phyloP scores from a whole-genome alignment of 2,113 vertebrate genomes.

The Neopipo cinnamomea region DNA sequence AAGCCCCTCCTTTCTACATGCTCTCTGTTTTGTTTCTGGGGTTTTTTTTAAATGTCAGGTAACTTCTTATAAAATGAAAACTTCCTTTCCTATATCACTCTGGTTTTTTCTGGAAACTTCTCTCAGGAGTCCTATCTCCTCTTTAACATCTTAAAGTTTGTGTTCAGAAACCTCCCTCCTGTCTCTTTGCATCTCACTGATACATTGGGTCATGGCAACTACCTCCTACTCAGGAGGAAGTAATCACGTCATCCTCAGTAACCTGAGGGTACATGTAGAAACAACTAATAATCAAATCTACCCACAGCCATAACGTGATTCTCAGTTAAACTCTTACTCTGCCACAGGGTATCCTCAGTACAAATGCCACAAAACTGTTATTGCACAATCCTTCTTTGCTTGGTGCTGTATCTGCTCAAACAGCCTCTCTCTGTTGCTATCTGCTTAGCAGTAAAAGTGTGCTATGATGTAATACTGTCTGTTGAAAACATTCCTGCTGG shows the following conservation, averaged over 20 bases:
- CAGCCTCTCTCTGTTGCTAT: neutral
- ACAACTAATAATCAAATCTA: neutral
- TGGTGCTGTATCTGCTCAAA: neutral
- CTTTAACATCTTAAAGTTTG: neutral
- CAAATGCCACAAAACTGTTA: neutral
- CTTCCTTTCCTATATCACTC: neutral
- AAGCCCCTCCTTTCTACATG: neutral
- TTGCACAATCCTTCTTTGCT: neutral
- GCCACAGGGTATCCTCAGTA: neutral
- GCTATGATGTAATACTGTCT: neutral
- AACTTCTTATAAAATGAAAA: neutral
- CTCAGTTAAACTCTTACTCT: neutral
- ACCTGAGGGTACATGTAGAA: neutral
- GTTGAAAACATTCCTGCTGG: rapidly evolving
- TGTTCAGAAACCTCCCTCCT: neutral
- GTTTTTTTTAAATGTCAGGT: neutral
- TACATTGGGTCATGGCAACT: neutral
- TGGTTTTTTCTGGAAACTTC: neutral
- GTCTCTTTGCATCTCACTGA: neutral
- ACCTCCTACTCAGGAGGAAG: neutral
- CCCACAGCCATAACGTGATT: neutral
- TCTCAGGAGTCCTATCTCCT: neutral
- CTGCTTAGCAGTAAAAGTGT: neutral
- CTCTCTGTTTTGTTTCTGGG: neutral
- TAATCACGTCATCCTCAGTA: neutral